Conservation (phyloP, 2,888 invertebrate genomes). For the Automeris io region DNA sequence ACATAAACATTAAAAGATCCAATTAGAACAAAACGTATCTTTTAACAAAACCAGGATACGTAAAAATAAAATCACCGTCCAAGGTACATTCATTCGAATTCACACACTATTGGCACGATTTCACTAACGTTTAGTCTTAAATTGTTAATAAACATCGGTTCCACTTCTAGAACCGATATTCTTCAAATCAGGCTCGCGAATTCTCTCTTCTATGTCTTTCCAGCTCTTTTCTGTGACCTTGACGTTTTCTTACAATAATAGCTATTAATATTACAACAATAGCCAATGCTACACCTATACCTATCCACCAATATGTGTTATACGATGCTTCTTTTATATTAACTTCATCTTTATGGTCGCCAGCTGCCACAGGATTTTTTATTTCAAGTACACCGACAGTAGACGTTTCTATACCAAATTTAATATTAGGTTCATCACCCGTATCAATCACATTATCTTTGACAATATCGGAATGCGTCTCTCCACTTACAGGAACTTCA, state of each 20-base stretch:
- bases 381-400: conserved; percentile 67
- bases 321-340: conserved; percentile 60
- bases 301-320: conserved; percentile 71
- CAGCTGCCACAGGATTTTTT: conserved; percentile 53
- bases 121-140: conserved; percentile 40
- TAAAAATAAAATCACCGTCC: conserved; percentile 23
- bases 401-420: conserved; percentile 53
- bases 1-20: conserved; percentile 22
- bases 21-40: conserved; percentile 5
- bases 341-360: conserved; percentile 37
- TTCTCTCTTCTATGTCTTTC: conserved; percentile 66
- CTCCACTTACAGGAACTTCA: conserved; percentile 12
- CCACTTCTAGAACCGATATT: conserved; percentile 69
- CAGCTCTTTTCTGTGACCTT: conserved; percentile 65
- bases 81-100: conserved; percentile 18
- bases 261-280: conserved; percentile 57
- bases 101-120: conserved; percentile 45
- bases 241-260: conserved; percentile 68
- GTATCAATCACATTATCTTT: conserved; percentile 50
- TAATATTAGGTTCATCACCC: conserved; percentile 42
- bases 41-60: conserved; percentile 11
- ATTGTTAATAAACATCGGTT: conserved; percentile 42
- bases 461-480: conserved; percentile 27
- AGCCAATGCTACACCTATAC: conserved; percentile 59
- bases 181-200: conserved; percentile 68